These are phyloP conservation scores for Pardalotus punctatus DNA, from an alignment of 2,113 vertebrate species.

Conservation along the genomic window DNA sequence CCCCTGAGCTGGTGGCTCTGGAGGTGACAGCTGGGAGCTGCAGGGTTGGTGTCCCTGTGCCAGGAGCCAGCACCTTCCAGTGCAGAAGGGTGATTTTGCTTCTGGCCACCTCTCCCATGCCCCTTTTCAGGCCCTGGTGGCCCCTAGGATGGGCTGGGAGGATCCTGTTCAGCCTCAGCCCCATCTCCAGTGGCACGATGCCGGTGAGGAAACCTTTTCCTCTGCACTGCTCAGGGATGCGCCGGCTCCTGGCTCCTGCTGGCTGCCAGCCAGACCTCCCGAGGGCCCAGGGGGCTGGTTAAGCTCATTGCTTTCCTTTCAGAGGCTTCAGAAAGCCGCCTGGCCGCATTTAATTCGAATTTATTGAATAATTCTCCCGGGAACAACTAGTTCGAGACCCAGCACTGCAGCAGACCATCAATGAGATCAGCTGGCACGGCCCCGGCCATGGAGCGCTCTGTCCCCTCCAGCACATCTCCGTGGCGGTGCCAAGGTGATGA, in stretches of 20 bases:
- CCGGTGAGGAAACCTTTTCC: background rate
- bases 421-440: background rate
- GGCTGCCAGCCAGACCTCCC: conserved; percentile 26
- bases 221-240: background rate
- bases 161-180: background rate
- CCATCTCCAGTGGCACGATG: fast-evolving
- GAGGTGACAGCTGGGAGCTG: background rate
- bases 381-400: conserved; percentile 6
- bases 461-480: background rate
- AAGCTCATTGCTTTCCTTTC: conserved; percentile 57
- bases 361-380: conserved; percentile 48
- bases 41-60: background rate
- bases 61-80: background rate
- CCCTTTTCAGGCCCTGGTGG: background rate
- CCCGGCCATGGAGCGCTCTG: fast-evolving
- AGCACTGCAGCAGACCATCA: background rate
- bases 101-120: background rate
- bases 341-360: conserved; percentile 34
- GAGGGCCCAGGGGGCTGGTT: conserved; percentile 43
- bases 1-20: background rate
- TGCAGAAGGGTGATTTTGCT: fast-evolving
- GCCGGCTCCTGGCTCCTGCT: background rate
- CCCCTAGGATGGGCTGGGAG: background rate
- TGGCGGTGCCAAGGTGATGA: background rate
- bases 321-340: conserved; percentile 15